Evolutionary conservation across 2,113 vertebrate species (phyloP).

Genomic region (Pedionomus torquatus): DNA sequence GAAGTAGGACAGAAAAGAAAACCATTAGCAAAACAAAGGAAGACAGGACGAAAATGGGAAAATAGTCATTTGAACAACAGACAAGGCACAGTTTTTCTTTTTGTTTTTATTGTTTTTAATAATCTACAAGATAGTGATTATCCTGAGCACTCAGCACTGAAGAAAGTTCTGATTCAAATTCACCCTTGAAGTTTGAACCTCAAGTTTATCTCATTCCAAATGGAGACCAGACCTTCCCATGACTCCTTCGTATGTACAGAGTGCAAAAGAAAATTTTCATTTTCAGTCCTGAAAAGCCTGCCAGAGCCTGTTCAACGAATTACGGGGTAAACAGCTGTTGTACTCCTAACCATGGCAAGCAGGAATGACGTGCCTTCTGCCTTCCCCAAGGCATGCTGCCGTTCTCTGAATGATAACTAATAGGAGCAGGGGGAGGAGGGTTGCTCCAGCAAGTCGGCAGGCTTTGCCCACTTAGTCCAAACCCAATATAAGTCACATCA

Average conservation of each 20-base stretch:
- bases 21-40: neutral
- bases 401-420: conserved; percentile 1
- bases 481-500: neutral
- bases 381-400: neutral
- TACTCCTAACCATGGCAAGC: neutral
- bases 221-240: neutral
- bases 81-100: neutral
- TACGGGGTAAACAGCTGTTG: conserved; percentile 20
- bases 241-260: neutral
- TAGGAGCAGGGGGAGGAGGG: neutral
- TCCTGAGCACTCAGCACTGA: neutral
- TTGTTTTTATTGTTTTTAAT: neutral
- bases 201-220: neutral
- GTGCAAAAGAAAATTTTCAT: conserved; percentile 6
- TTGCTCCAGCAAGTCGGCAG: neutral
- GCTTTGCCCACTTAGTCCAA: conserved; percentile 6
- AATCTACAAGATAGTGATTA: neutral
- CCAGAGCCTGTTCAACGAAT: neutral
- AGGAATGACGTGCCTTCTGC: conserved; percentile 26
- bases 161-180: neutral
- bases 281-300: conserved; percentile 21
- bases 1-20: neutral
- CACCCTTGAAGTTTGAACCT: neutral
- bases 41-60: neutral
- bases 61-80: neutral